Conservation (phyloP, 2,113 vertebrate species). For the Numenius arquata region DNA sequence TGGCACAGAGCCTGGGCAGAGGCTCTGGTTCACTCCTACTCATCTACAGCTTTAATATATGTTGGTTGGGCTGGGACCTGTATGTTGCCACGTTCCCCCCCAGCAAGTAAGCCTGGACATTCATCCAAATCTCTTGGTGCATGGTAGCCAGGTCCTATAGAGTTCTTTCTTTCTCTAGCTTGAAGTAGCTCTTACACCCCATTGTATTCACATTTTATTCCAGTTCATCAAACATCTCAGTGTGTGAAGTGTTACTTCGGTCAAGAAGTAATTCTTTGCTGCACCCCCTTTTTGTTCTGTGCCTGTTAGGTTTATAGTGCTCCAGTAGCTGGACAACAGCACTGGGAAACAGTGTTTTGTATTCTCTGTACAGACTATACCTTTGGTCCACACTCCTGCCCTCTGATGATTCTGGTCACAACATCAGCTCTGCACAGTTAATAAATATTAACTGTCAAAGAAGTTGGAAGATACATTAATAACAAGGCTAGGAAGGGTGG, state of each 20-base stretch:
- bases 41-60: accelerated
- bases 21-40: neutral
- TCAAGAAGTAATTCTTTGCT: neutral
- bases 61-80: neutral
- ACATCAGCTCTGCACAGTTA: neutral
- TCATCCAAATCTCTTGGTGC: neutral
- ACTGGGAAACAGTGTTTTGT: neutral
- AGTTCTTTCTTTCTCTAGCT: neutral
- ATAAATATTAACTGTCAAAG: neutral
- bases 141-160: neutral
- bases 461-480: neutral
- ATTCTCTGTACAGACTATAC: neutral
- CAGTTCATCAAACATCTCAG: neutral
- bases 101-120: neutral
- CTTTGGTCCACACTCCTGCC: neutral
- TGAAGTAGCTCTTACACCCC: neutral
- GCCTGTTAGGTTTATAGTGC: neutral
- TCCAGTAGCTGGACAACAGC: neutral
- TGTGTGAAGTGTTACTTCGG: neutral
- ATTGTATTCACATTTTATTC: neutral
- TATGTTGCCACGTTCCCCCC: neutral
- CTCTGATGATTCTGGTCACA: neutral
- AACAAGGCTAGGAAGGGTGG: neutral
- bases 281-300: neutral
- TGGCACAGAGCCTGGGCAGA: neutral